Evolutionary conservation across 2,797 vertebrate species (phyloP).

Genomic region (Falco concolor): DNA sequence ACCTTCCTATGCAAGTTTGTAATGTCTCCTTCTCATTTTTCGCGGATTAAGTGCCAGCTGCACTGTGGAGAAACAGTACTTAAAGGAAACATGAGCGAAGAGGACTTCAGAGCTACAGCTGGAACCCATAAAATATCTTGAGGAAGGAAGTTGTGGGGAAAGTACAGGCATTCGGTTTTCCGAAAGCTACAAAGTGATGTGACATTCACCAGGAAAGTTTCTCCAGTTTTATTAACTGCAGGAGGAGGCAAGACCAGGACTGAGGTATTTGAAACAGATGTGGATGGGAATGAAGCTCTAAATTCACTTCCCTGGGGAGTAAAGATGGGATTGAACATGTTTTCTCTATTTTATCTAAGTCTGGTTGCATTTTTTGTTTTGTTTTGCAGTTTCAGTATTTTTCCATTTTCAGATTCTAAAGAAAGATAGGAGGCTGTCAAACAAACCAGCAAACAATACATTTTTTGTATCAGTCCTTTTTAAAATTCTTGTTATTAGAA

Average conservation of each 20-base stretch:
- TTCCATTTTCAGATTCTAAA: background rate
- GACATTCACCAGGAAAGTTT: background rate
- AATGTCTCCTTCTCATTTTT: background rate
- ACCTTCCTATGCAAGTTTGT: background rate
- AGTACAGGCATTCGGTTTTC: background rate
- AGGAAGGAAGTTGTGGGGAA: background rate
- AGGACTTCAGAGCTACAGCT: background rate
- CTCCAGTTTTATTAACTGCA: background rate
- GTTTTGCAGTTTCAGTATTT: background rate
- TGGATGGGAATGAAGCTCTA: background rate
- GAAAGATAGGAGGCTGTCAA: background rate
- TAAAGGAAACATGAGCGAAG: background rate
- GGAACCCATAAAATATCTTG: background rate
- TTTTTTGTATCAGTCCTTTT: background rate
- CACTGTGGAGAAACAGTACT: rapidly evolving
- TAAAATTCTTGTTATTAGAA: slow-evolving; percentile 8
- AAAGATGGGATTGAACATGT: background rate
- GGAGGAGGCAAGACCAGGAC: background rate
- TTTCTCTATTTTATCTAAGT: background rate
- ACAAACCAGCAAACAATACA: background rate
- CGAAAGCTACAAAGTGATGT: background rate
- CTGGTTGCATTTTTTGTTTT: background rate
- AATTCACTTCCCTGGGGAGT: background rate
- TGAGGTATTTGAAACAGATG: background rate
- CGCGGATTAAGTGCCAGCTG: background rate